Conservation (phyloP, 53 echinoderm and acorn worm species). For the Echinarachnius parma region DNA sequence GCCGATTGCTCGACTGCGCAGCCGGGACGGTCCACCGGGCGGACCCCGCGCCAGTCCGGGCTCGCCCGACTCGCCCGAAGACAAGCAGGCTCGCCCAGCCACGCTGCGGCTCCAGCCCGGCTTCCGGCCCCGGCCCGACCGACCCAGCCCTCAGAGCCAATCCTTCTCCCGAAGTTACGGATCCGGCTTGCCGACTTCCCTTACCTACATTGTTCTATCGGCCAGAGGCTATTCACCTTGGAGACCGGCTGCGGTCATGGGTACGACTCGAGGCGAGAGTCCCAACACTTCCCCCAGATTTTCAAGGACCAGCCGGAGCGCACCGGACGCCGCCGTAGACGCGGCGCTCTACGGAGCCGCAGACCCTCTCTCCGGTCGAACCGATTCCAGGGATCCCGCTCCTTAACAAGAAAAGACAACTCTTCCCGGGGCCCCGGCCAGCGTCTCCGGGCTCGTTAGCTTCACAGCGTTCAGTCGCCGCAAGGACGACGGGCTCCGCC, state of each 20-base stretch:
- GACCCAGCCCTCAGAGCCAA: conserved; percentile 74
- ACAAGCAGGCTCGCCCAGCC: conserved; percentile 59
- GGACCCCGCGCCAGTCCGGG: conserved; percentile 64
- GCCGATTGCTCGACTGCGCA: conserved; percentile 59
- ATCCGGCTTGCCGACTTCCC: conserved; percentile 80
- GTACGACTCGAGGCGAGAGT: conserved; percentile 79
- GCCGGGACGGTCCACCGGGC: conserved; percentile 78
- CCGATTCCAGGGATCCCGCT: conserved; percentile 54
- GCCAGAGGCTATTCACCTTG: conserved; percentile 88
- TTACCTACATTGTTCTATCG: conserved; percentile 90
- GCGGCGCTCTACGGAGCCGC: conserved; percentile 76
- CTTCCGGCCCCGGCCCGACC: conserved; percentile 67
- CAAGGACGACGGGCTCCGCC: conserved; percentile 27
- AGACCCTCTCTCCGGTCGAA: conserved; percentile 58
- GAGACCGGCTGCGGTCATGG: conserved; percentile 84
- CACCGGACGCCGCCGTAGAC: conserved; percentile 84
- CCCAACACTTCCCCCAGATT: conserved; percentile 66
- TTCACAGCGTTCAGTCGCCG: conserved; percentile 56
- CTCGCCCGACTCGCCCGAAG: conserved; percentile 48
- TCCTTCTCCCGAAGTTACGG: conserved; percentile 88
- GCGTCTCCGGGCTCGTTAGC: conserved; percentile 74
- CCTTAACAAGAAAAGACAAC: conserved; percentile 80
- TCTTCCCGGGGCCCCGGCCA: conserved; percentile 87
- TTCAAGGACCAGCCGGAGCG: conserved; percentile 61
- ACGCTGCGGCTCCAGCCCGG: conserved; percentile 62